Evolutionary conservation across 1,140 invertebrate genomes (phyloP).

Genomic region (Cydia fagiglandana): DNA sequence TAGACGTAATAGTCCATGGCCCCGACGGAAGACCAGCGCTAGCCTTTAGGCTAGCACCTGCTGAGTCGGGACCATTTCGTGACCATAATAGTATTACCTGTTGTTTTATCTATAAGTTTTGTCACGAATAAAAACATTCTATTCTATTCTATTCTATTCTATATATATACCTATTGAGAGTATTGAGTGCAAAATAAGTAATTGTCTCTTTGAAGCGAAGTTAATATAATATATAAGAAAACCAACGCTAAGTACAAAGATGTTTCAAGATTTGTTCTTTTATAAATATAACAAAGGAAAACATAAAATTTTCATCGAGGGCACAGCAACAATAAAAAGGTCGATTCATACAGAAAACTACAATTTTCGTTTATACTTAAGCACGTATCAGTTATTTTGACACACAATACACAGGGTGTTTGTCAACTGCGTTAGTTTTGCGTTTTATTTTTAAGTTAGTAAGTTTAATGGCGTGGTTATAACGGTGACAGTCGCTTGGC

Average conservation of each 20-base stretch:
- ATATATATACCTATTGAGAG: no score
- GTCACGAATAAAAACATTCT: no score
- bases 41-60: no score
- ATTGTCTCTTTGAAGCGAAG: no score
- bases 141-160: no score
- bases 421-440: slow-evolving; percentile 36
- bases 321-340: slow-evolving; percentile 43
- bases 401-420: slow-evolving; percentile 47
- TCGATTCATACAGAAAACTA: slow-evolving; percentile 52
- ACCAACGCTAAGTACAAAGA: neutral
- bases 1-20: no score
- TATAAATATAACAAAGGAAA: slow-evolving; percentile 14
- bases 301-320: slow-evolving; percentile 41
- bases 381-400: slow-evolving; percentile 53
- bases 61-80: no score
- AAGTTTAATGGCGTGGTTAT: slow-evolving; percentile 28
- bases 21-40: no score
- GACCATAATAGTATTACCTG: no score
- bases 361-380: slow-evolving; percentile 48
- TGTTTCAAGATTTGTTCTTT: neutral
- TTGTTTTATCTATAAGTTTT: no score
- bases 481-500: slow-evolving; percentile 50
- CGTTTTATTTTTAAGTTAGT: slow-evolving; percentile 34
- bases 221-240: neutral
- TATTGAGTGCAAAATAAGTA: no score